Evolutionary conservation across 2,888 invertebrate genomes (phyloP).

Genomic region (Agrochola macilenta): DNA sequence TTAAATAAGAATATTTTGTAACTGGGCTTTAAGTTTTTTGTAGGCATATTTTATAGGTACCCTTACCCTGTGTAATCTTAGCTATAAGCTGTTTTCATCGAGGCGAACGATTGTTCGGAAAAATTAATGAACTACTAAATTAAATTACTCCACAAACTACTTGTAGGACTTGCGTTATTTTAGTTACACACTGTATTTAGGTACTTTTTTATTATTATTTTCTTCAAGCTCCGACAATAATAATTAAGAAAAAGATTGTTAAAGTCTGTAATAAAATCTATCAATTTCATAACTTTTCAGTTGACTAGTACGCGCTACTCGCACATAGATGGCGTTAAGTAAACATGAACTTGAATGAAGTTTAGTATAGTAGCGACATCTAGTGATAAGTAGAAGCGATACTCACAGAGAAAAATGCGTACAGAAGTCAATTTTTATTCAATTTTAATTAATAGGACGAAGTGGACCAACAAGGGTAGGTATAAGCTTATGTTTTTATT

Average conservation of each 20-base stretch:
- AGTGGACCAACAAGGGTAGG: not conserved
- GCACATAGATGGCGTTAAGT: constrained; percentile 63
- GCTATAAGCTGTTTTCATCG: not conserved
- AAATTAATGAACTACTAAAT: not conserved
- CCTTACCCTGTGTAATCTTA: too few relatives aligned
- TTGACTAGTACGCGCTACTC: constrained; percentile 52
- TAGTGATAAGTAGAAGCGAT: constrained; percentile 64
- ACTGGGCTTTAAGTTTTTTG: not conserved
- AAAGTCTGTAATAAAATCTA: too few relatives aligned
- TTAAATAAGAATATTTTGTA: not conserved
- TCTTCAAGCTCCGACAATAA: too few relatives aligned
- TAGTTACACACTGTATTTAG: not conserved
- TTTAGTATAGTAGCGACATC: constrained; percentile 73
- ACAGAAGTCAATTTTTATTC: not conserved
- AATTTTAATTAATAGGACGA: not conserved
- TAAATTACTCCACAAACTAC: not conserved
- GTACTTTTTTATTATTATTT: not conserved
- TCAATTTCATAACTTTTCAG: not conserved
- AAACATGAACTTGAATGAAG: not conserved
- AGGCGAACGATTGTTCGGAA: too few relatives aligned
- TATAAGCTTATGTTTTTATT: not conserved
- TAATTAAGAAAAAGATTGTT: not conserved
- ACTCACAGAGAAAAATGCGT: not conserved
- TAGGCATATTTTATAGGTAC: too few relatives aligned
- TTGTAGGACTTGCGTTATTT: not conserved